Conservation (phyloP, 2,888 invertebrate genomes). For the Parnassius orleans region DNA sequence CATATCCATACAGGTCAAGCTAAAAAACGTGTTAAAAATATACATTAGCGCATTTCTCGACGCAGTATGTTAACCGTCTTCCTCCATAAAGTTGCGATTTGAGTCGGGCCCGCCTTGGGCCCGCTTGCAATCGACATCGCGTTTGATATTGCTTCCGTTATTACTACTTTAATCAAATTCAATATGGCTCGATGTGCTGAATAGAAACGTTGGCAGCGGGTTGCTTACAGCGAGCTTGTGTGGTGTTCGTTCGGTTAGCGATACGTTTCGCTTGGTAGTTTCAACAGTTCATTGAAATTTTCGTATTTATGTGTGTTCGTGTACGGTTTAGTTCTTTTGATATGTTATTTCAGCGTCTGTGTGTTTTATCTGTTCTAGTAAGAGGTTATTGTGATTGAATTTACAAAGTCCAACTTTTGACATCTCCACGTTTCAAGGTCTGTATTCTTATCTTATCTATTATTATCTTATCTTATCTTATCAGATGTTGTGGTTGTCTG, state of each 20-base stretch:
- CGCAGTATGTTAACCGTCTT: background rate
- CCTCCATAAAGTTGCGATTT: slow-evolving; percentile 22
- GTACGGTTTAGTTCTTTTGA: no score
- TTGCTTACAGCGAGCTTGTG: slow-evolving; percentile 3
- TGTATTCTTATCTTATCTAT: no score
- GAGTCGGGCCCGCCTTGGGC: slow-evolving; percentile 19
- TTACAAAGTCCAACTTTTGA: no score
- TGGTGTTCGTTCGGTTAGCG: background rate
- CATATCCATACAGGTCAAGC: no score
- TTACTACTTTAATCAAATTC: slow-evolving; percentile 42
- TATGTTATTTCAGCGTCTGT: no score
- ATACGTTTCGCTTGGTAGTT: background rate
- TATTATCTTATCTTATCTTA: no score
- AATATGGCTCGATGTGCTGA: slow-evolving; percentile 28
- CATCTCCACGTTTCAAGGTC: no score
- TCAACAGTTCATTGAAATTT: no score
- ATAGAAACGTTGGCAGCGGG: slow-evolving; percentile 19
- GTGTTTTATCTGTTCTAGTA: no score
- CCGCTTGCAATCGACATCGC: slow-evolving; percentile 30
- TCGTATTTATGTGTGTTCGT: background rate
- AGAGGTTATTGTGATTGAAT: no score
- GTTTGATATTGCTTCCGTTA: slow-evolving; percentile 35
- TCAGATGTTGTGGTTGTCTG: no score
- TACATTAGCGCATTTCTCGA: background rate
- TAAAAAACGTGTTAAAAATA: no score